Evolutionary conservation across 2,888 invertebrate species (phyloP).

Genomic region (Embidobia sp.): DNA sequence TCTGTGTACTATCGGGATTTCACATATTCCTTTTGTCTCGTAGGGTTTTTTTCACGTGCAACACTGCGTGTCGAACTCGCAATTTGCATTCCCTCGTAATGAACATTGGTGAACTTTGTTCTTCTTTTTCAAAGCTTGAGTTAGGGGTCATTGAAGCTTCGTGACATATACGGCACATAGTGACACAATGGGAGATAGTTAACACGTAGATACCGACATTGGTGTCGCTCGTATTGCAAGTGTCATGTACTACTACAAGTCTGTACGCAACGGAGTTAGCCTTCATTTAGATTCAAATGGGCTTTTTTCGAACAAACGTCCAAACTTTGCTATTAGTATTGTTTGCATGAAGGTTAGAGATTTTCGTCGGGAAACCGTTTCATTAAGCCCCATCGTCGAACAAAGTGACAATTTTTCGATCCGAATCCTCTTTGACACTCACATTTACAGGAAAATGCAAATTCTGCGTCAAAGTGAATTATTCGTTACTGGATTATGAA

Average conservation of each 20-base stretch:
- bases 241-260: slow-evolving; percentile 35
- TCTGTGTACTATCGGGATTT: slow-evolving; percentile 10
- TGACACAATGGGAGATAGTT: slow-evolving; percentile 68
- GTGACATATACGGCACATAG: slow-evolving; percentile 39
- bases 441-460: slow-evolving; percentile 24
- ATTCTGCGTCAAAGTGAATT: not conserved
- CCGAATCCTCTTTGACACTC: slow-evolving; percentile 28
- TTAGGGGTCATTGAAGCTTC: slow-evolving; percentile 43
- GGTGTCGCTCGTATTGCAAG: slow-evolving; percentile 37
- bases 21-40: slow-evolving; percentile 13
- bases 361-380: slow-evolving; percentile 59
- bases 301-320: slow-evolving; percentile 45
- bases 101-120: slow-evolving; percentile 48
- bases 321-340: slow-evolving; percentile 71
- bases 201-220: slow-evolving; percentile 57
- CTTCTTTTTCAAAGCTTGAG: slow-evolving; percentile 53
- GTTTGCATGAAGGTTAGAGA: slow-evolving; percentile 68
- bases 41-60: slow-evolving; percentile 9
- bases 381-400: slow-evolving; percentile 64
- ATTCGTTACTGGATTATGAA: too few species aligned
- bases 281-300: slow-evolving; percentile 62
- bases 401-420: slow-evolving; percentile 68
- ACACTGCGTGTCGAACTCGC: slow-evolving; percentile 18
- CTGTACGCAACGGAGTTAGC: slow-evolving; percentile 41
- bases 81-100: slow-evolving; percentile 48